Evolutionary conservation across 2,888 invertebrate species (phyloP), one percentile per base, ranked within the genome.

Genomic region (Dusona sp.): DNA sequence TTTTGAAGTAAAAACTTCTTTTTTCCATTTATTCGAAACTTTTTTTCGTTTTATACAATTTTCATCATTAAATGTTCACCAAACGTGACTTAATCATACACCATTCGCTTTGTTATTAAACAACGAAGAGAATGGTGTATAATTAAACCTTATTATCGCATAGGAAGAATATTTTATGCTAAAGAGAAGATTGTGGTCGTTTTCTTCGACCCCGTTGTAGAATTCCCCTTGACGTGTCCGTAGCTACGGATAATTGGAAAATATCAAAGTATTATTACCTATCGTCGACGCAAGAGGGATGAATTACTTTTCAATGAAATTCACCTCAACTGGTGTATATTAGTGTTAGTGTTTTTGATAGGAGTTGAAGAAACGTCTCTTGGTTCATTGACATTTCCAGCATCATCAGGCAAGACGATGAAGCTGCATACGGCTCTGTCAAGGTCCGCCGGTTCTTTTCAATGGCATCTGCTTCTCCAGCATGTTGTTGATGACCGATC

Each of bases 401-500:
- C 83, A 88, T 86, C 90, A 90, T 88, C 90, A 88, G 87, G 73
- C 81, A 79, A 82, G 57, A 45, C 72, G 57, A 81, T 82, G 78
- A 54, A 83, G 80, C 83, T 77, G 79, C 70, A 57, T 33, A 33
- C 87, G 72, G 86, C 91, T 90, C 90, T 91, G 90, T 91, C 92
- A 93, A 92, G 93, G 93, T 92, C 92, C 91, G 91, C 89, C 90
- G 88, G 90, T 92, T 92, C 91, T 90, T 84, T 83, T 90, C 90
- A 90, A 92, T 92, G 91, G 90, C 90, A 90, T 90, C 84, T 87
- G 84, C 67, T 81, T 45, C 54, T 70, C 16, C 65, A 72, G 19
- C 82, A 65, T 90, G 90, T n/a, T 84, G 86, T 51, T 78, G 86
- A 61, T 87, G 22, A 86, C 72, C 87, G 67, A 45, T 61, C 77